These are phyloP conservation scores for Podilymbus podiceps DNA, from an alignment of 2,113 vertebrate genomes.

Conservation along the genomic window DNA sequence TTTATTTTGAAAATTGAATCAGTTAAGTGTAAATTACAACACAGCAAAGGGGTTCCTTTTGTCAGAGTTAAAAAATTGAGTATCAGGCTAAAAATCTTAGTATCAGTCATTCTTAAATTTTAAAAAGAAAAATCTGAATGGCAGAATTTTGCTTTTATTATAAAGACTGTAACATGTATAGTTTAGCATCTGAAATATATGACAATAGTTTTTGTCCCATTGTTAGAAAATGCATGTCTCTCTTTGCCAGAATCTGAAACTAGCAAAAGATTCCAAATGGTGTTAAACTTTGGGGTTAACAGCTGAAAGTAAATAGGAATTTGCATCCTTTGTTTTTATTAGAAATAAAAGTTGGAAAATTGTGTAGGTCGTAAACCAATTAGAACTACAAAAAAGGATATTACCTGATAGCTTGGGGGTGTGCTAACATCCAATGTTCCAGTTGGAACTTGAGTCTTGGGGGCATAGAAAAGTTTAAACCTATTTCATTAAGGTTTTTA, in stretches of 20 bases:
- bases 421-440: background rate
- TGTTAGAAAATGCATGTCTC: background rate
- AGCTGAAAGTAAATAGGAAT: background rate
- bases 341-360: background rate
- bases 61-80: background rate
- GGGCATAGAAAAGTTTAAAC: background rate
- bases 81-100: too few species aligned
- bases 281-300: background rate
- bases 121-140: background rate
- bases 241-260: background rate
- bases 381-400: background rate
- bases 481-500: background rate
- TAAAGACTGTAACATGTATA: background rate
- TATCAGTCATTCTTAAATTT: background rate
- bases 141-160: background rate
- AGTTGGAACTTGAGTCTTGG: background rate
- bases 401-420: background rate
- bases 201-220: background rate
- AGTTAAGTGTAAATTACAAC: background rate
- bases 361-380: background rate
- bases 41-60: background rate
- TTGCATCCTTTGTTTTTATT: background rate
- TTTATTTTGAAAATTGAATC: background rate
- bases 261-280: background rate
- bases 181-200: background rate